Base-by-base conservation (phyloP, 2,797 vertebrate species). In the Enteromius fasciolatus region DNA sequence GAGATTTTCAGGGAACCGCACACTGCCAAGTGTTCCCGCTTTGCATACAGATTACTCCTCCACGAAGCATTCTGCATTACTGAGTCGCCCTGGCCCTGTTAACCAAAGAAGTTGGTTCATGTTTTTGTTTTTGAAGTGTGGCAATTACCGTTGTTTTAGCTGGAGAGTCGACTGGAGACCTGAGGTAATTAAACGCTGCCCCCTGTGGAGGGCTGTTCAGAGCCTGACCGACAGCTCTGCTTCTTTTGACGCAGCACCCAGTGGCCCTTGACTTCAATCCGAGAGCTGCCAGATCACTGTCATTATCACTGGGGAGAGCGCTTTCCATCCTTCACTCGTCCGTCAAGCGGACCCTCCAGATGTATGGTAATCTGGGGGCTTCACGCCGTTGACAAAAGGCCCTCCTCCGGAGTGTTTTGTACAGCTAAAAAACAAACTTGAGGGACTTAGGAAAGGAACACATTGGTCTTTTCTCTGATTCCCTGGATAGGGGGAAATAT, bases 231-330 rank as follows among this genome's bases (percentile, higher is more conserved):
- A 88, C 54, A 83, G 80, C 81, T 72, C 77, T 87, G 67, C 89
- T 88, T 86, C 85, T 76, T 72, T 83, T 52, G 68, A 78, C 83
- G 33, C 66, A 36, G 59, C 78, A 73, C 85, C 88, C 83, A 87
- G 87, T 84, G 83, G 82, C 86, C 74, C 82, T 92, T 92, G 86
- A 90, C 88, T 88, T 88, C 78, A 87, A 75, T 87, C 80, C 83
- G 81, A 87, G 83, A 87, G 87, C 91, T 90, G 90, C 83, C 89
- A 80, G 78, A 81, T 82, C 82, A 75, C 74, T 79, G 82, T 87
- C 81, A 77, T 89, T 83, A 61, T 82, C 86, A 86, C 89, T 88
- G 87, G 90, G 91, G 59, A 83, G 85, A 91, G 89, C 36, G 87
- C 87, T 90, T 91, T 92, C 12, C 11, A 86, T 91, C 75, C 79